Base-by-base conservation (phyloP, 2,888 invertebrate species). In the Nemurella pictetii region DNA sequence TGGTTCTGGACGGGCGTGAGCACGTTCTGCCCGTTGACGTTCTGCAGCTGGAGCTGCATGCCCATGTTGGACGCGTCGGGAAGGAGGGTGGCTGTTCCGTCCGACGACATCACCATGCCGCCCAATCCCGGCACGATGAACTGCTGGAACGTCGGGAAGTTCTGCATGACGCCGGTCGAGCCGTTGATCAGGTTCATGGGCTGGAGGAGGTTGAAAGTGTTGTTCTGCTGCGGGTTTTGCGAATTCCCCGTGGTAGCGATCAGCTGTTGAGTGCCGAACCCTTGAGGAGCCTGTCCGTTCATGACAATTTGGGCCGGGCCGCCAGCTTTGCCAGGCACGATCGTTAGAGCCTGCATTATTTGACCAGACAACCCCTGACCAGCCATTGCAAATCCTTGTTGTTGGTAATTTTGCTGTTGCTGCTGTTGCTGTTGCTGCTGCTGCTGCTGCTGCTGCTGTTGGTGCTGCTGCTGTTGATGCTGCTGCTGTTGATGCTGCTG, bases 101-200 rank as follows among this genome's bases (percentile, higher is more conserved):
- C 95, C 0, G 96, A 94, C 12, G 95, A 94, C 95, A 96, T 95
- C 0, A 97, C 95, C 94, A 96, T 94, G 0, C 96, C 95, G 20
- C 95, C 93, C 0, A 95, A 90, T 87, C 96, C 96, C 32, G 96
- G 96, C 85, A 96, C 94, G 84, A 96, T 94, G 88, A 96, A 94
- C 89, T 96, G 96, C 89, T 96, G 96, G 87, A 95, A 95, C 0
- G 95, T 94, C 0, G 95, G 95, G 89, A 95, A 95, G 89, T 95
- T 95, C 83, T 95, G 94, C 87, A 95, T 94, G 87, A 95, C 94
- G 3, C 94, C 93, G 55, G 94, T 92, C 0, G 94, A 91, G 82
- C 94, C 93, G 84, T 95, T 96, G 86, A 96, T 93, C 86, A 96
- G 91, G 91, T 96, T 96, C 36, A 96, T 95, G 0, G 96, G 96